These are phyloP conservation scores for Bergia sp. DNA, from an alignment of 92 coral and sea anemone genomes.

Conservation along the genomic window DNA sequence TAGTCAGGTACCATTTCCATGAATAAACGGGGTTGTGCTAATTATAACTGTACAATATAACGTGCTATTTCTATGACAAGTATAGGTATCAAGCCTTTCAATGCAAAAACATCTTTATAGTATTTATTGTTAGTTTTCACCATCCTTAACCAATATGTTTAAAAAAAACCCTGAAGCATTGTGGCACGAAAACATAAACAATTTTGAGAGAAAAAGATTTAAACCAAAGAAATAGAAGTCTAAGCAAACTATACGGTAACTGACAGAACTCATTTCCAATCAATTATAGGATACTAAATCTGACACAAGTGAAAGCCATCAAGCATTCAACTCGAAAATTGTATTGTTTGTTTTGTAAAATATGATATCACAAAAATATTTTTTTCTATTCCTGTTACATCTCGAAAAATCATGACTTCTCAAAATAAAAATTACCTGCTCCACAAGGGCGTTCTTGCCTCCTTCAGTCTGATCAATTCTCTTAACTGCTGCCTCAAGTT, in stretches of 20 bases:
- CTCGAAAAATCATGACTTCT: not conserved
- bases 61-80: too few relatives aligned
- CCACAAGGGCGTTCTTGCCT: conserved; percentile 79
- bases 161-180: too few relatives aligned
- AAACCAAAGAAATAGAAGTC: not conserved
- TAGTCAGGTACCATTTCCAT: too few relatives aligned
- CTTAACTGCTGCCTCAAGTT: conserved; percentile 79
- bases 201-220: too few relatives aligned
- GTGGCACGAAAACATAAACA: not conserved
- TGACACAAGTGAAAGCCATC: not conserved
- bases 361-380: not conserved
- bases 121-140: too few relatives aligned
- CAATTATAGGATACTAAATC: not conserved
- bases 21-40: too few relatives aligned
- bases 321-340: too few relatives aligned
- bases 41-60: too few relatives aligned
- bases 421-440: conserved; percentile 69
- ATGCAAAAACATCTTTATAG: too few relatives aligned
- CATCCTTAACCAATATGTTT: too few relatives aligned
- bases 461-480: conserved; percentile 94
- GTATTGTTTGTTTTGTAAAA: too few relatives aligned
- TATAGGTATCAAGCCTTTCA: too few relatives aligned
- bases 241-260: not conserved
- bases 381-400: not conserved
- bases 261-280: not conserved